phyloP scores from a whole-genome alignment of 2,797 vertebrate genomes.

The Malurus splendens region DNA sequence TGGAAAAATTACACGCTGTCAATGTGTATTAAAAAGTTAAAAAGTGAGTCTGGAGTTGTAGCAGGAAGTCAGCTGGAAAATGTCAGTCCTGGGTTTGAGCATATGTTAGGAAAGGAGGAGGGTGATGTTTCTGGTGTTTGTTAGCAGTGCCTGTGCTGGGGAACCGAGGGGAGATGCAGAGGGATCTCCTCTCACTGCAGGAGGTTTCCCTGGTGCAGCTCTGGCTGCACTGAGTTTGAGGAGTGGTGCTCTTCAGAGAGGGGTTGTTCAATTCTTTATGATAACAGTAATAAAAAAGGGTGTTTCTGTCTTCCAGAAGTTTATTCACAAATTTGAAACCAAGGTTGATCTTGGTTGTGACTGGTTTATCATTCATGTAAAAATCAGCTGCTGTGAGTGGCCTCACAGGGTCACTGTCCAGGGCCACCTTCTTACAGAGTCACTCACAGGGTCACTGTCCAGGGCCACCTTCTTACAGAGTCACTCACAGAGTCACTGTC shows the following conservation, averaged over 20 bases:
- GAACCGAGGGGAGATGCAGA: accelerated
- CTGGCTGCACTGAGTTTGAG: background rate
- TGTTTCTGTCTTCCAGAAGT: background rate
- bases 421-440: background rate
- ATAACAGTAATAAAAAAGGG: background rate
- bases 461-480: background rate
- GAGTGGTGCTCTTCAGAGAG: background rate
- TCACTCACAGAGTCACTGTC: background rate
- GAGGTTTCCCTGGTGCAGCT: background rate
- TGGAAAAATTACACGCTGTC: background rate
- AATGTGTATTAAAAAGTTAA: background rate
- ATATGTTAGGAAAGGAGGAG: background rate
- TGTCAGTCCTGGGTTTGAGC: background rate
- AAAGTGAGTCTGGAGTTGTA: background rate
- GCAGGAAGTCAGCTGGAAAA: slow-evolving; percentile 7
- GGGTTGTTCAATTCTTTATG: background rate
- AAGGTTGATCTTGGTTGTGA: background rate
- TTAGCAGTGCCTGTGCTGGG: background rate
- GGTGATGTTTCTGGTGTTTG: background rate
- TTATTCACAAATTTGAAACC: accelerated
- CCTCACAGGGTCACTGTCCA: background rate
- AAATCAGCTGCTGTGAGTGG: background rate
- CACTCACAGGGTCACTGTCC: background rate
- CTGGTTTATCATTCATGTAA: background rate
- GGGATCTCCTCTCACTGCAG: background rate